Conservation (phyloP, 2,113 vertebrate species). For the Chionis minor region DNA sequence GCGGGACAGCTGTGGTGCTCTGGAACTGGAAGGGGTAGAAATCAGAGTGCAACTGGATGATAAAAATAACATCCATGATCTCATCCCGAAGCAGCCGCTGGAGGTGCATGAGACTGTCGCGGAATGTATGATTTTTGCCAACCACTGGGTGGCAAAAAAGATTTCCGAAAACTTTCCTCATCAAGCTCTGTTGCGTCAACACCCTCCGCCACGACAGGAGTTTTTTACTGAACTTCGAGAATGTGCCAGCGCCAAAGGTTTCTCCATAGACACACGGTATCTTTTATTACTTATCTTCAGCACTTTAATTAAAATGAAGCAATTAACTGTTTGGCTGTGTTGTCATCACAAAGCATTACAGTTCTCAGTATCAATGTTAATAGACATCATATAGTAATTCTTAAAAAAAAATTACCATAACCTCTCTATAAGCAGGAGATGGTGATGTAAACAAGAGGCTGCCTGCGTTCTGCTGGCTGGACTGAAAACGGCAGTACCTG, state of each 20-base stretch:
- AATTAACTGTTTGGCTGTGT: background rate
- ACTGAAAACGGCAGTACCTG: background rate
- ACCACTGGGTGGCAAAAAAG: slow-evolving; percentile 96
- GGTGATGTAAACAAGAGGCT: background rate
- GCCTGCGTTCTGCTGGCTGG: background rate
- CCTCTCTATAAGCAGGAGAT: background rate
- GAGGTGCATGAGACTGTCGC: slow-evolving; percentile 95
- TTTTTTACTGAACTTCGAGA: slow-evolving; percentile 86
- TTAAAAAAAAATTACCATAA: background rate
- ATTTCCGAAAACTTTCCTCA: slow-evolving; percentile 87
- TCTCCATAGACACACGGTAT: slow-evolving; percentile 88
- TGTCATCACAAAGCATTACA: background rate
- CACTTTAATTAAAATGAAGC: background rate
- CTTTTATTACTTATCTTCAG: background rate
- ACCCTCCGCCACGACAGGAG: slow-evolving; percentile 89
- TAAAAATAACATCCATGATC: slow-evolving; percentile 85
- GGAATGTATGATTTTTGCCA: slow-evolving; percentile 97
- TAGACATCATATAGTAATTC: background rate
- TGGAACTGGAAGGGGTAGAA: slow-evolving; percentile 93
- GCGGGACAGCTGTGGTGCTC: slow-evolving; percentile 83
- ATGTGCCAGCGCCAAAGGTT: slow-evolving; percentile 83
- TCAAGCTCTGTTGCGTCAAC: slow-evolving; percentile 86
- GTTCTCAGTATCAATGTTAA: background rate
- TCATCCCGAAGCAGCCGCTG: slow-evolving; percentile 89
- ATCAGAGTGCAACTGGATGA: slow-evolving; percentile 88